Conservation (phyloP, 2,797 vertebrate species). For the Falco peregrinus region DNA sequence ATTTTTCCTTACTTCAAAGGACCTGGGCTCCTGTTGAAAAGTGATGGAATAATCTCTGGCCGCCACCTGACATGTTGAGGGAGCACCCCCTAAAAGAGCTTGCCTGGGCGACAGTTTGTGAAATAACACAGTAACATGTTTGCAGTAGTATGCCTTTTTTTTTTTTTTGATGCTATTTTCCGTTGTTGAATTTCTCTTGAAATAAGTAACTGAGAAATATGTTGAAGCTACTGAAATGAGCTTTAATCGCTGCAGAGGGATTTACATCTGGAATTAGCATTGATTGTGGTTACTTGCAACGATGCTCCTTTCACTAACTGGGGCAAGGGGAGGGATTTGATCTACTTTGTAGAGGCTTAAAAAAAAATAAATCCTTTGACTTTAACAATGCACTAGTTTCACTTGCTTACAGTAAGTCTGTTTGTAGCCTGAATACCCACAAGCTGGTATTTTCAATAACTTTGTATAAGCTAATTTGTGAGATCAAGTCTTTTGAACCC, state of each 20-base stretch:
- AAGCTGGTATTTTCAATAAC: background rate
- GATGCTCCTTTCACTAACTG: background rate
- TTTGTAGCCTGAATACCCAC: background rate
- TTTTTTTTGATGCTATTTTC: slow-evolving; percentile 43
- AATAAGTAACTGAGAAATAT: slow-evolving; percentile 40
- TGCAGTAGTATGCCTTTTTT: slow-evolving; percentile 65
- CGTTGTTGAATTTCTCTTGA: slow-evolving; percentile 30
- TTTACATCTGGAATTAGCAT: background rate
- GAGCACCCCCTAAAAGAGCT: slow-evolving; percentile 69
- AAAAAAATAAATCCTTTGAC: background rate
- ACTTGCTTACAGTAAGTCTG: background rate
- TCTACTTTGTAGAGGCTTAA: background rate
- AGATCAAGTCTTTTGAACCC: background rate
- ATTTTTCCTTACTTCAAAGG: slow-evolving; percentile 77
- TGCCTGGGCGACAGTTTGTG: slow-evolving; percentile 70
- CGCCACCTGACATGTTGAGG: slow-evolving; percentile 67
- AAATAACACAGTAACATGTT: slow-evolving; percentile 74
- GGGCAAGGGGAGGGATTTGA: background rate
- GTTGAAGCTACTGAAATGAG: background rate
- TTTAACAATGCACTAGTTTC: background rate
- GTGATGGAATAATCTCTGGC: slow-evolving; percentile 66
- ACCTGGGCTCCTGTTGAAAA: slow-evolving; percentile 72
- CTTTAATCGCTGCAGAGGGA: background rate
- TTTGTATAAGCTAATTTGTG: background rate
- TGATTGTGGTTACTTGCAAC: background rate